These are phyloP conservation scores for Petaurus breviceps DNA, from an alignment of 2,113 vertebrate genomes.

Conservation along the genomic window DNA sequence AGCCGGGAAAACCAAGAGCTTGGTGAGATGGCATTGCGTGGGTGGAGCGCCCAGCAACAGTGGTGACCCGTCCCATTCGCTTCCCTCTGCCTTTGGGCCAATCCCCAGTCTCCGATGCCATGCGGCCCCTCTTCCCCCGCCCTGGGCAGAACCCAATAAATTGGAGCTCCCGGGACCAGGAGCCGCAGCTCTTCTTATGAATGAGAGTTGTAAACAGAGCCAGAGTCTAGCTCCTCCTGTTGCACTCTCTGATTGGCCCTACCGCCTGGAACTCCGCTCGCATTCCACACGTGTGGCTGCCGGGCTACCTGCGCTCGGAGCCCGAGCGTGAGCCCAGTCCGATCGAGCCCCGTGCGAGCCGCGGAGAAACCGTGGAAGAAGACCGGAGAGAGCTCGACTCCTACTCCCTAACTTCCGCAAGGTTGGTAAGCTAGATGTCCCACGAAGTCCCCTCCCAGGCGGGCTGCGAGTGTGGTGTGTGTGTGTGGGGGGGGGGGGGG, in stretches of 20 bases:
- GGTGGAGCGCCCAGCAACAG: not conserved
- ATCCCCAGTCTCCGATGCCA: not conserved
- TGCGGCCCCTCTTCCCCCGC: not conserved
- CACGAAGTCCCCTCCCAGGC: not conserved
- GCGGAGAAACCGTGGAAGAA: not conserved
- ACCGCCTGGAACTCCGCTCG: not conserved
- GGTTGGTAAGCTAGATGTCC: not conserved
- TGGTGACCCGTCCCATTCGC: not conserved
- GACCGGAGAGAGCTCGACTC: not conserved
- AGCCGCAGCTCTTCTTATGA: not conserved
- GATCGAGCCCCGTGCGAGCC: too few species aligned
- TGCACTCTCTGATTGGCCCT: not conserved
- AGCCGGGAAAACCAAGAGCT: not conserved
- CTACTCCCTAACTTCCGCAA: not conserved
- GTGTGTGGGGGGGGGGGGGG: fast-evolving
- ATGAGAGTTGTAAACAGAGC: not conserved
- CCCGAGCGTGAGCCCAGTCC: not conserved
- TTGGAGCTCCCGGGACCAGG: not conserved
- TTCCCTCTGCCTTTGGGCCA: not conserved
- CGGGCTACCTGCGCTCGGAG: not conserved
- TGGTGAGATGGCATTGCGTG: not conserved
- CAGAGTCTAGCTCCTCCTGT: not conserved
- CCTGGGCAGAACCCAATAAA: not conserved
- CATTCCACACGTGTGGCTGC: not conserved
- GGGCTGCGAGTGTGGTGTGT: fast-evolving